Percentiles rank a stretch among this genome's conserved stretches.
Conservation (phyloP, 2,888 invertebrate genomes). For the Thera obeliscata region DNA sequence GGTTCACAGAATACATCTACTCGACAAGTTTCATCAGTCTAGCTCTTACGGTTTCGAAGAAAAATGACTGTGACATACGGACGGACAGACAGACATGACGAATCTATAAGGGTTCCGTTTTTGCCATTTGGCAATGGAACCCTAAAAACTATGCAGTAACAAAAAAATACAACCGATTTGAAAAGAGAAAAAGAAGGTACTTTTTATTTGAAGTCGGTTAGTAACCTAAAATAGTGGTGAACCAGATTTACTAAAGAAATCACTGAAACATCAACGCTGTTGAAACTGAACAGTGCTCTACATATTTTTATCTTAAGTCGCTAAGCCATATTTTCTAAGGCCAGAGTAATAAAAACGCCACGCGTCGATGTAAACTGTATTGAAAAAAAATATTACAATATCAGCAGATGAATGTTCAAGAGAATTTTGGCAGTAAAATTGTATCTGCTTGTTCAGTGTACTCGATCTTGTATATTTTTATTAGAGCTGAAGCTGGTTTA, state of each 20-base stretch:
- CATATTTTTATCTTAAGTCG: constrained; percentile 22
- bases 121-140: too few relatives aligned
- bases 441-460: constrained; percentile 25
- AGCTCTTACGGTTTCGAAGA: too few relatives aligned
- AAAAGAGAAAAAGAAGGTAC: too few relatives aligned
- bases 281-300: constrained; percentile 7
- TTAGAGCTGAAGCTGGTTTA: neutral
- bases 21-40: too few relatives aligned
- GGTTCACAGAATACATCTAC: too few relatives aligned
- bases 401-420: constrained; percentile 18
- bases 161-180: too few relatives aligned
- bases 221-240: neutral
- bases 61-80: too few relatives aligned
- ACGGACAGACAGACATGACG: too few relatives aligned
- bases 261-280: too few relatives aligned
- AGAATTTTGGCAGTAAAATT: constrained; percentile 28
- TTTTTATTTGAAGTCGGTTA: too few relatives aligned
- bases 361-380: constrained; percentile 6
- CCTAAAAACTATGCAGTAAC: too few relatives aligned
- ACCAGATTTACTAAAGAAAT: neutral
- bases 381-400: constrained; percentile 15
- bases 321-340: constrained; percentile 24
- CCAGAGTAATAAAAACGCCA: constrained; percentile 14
- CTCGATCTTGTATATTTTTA: constrained; percentile 17
- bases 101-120: too few relatives aligned